Percentiles rank a stretch among this genome's conserved stretches.
phyloP scores from a whole-genome alignment of 2,113 vertebrate genomes.

The Beaufortia kweichowensis region DNA sequence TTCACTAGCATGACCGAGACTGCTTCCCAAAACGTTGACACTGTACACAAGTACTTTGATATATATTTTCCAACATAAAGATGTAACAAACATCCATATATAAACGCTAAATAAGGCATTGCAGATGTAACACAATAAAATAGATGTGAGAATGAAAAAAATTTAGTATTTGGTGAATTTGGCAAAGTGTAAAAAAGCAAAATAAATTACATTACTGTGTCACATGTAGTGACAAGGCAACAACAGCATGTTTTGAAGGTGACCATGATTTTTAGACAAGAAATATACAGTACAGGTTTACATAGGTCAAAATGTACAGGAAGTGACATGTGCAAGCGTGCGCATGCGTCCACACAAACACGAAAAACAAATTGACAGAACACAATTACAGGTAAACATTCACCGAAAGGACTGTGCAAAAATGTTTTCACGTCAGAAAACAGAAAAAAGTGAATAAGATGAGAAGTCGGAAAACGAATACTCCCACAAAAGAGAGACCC shows the following conservation, averaged over 20 bases:
- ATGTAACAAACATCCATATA: slow-evolving; percentile 64
- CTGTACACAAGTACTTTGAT: slow-evolving; percentile 53
- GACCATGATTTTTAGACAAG: slow-evolving; percentile 56
- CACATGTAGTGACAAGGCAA: slow-evolving; percentile 76
- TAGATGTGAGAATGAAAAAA: slow-evolving; percentile 44
- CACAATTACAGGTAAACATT: slow-evolving; percentile 64
- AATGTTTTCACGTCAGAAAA: slow-evolving; percentile 67
- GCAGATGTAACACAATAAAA: slow-evolving; percentile 66
- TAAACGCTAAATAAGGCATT: slow-evolving; percentile 74
- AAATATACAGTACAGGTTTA: slow-evolving; percentile 58
- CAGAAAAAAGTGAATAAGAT: slow-evolving; percentile 51
- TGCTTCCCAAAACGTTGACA: slow-evolving; percentile 47
- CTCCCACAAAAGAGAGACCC: slow-evolving; percentile 62
- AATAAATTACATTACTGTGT: slow-evolving; percentile 71
- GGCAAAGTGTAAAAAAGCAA: slow-evolving; percentile 66
- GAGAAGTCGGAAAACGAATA: slow-evolving; percentile 44
- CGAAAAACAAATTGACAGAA: slow-evolving; percentile 51
- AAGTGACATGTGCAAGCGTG: slow-evolving; percentile 56
- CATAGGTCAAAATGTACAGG: slow-evolving; percentile 46
- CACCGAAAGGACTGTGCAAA: slow-evolving; percentile 76
- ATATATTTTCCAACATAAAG: slow-evolving; percentile 63
- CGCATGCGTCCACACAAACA: slow-evolving; percentile 68
- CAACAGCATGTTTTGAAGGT: slow-evolving; percentile 60
- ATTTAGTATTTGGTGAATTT: slow-evolving; percentile 74
- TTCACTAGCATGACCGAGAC: slow-evolving; percentile 16